phyloP scores from a whole-genome alignment of 2,797 vertebrate genomes.

The Ctenochaetus hawaiiensis region DNA sequence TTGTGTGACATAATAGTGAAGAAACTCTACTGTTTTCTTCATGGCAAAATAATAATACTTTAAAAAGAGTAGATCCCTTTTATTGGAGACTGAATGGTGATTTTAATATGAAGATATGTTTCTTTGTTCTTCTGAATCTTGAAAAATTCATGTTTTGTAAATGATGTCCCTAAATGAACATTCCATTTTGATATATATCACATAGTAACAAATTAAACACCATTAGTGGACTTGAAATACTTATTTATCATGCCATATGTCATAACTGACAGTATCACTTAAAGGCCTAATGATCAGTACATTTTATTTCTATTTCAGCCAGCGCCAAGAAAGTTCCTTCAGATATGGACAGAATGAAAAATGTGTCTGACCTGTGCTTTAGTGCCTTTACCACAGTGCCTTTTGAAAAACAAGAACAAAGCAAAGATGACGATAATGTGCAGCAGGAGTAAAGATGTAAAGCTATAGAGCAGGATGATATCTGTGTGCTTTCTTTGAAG shows the following conservation, averaged over 20 bases:
- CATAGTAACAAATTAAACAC: neutral
- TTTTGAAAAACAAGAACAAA: slow-evolving; percentile 27
- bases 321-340: slow-evolving; percentile 24
- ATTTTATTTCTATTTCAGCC: slow-evolving; percentile 50
- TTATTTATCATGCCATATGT: slow-evolving; percentile 30
- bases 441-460: neutral
- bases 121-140: slow-evolving; percentile 10
- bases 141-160: slow-evolving; percentile 28
- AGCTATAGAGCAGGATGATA: neutral
- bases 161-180: slow-evolving; percentile 13
- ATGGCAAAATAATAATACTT: slow-evolving; percentile 13
- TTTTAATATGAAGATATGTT: neutral
- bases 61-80: neutral
- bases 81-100: neutral
- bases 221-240: slow-evolving; percentile 26
- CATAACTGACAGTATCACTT: slow-evolving; percentile 22
- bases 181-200: slow-evolving; percentile 35
- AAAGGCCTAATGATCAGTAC: slow-evolving; percentile 26
- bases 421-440: slow-evolving; percentile 6
- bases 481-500: neutral
- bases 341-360: slow-evolving; percentile 9
- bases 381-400: slow-evolving; percentile 67
- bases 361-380: slow-evolving; percentile 28
- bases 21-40: neutral
- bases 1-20: slow-evolving; percentile 3